phyloP scores from a whole-genome alignment of 1,140 invertebrate genomes.

The Trachelipus rathkii region DNA sequence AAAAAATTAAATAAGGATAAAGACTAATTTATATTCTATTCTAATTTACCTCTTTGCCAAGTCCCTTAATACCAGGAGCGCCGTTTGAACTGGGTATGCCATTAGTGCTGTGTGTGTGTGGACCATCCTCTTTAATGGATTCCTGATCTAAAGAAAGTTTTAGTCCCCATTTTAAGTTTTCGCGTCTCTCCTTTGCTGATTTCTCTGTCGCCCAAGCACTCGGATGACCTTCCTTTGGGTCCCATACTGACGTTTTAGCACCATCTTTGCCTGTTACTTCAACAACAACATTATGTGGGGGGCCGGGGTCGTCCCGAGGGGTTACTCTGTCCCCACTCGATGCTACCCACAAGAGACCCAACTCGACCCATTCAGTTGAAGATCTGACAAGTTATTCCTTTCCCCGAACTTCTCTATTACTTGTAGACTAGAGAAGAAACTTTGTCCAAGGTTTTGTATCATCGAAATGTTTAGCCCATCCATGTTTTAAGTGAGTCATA shows the following conservation, averaged over 20 bases:
- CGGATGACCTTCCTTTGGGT: slow-evolving; percentile 37
- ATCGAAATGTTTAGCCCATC: neutral
- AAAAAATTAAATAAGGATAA: too few relatives aligned
- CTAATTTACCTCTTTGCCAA: slow-evolving; percentile 44
- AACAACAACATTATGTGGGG: slow-evolving; percentile 41
- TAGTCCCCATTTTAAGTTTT: slow-evolving; percentile 43
- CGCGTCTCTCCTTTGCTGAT: slow-evolving; percentile 40
- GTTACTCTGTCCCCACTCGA: slow-evolving; percentile 45
- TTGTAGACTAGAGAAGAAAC: neutral
- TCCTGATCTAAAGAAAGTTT: slow-evolving; percentile 45
- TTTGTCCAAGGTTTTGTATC: neutral
- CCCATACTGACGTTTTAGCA: slow-evolving; percentile 43
- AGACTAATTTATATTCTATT: too few relatives aligned
- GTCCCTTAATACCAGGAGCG: slow-evolving; percentile 42
- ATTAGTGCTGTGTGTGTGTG: slow-evolving; percentile 43
- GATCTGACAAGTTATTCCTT: neutral
- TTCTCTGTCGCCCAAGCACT: slow-evolving; percentile 44
- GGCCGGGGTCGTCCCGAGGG: slow-evolving; percentile 43
- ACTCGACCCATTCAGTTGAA: slow-evolving; percentile 45
- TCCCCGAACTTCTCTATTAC: neutral
- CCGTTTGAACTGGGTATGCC: slow-evolving; percentile 44
- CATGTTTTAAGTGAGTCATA: neutral
- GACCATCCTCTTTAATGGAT: slow-evolving; percentile 40
- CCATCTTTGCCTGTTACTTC: slow-evolving; percentile 44
- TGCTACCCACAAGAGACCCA: slow-evolving; percentile 43